Base-by-base conservation (phyloP, 2,113 vertebrate species). In the Vireo altiloquus region DNA sequence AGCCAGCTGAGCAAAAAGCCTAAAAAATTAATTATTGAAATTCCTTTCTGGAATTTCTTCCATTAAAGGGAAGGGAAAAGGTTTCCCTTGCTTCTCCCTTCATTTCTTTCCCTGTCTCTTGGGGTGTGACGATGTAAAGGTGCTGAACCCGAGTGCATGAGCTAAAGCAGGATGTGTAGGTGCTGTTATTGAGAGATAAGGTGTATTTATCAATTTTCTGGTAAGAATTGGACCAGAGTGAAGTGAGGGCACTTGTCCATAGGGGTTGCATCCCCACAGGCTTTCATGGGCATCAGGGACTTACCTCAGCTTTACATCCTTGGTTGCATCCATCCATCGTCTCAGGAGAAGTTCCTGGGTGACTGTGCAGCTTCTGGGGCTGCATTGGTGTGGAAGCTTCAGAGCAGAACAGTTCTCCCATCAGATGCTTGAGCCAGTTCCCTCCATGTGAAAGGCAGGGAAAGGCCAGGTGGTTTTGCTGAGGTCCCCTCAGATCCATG, bases 401-500 rank as follows among this genome's bases (percentile, higher is more conserved):
- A 10, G 30, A 64, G 23, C 5, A 5, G 22, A 39, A 8, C 14
- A 11, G 8, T 56, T 63, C 40, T 87, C 23, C 64, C 0, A 0
- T 39, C 0, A 0, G 35, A 56, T 28, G 13, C 30, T 40, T 0
- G 0, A 44, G 18, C 37, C 14, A 8, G 7, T 87, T 90, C 50
- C 54, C 21, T 70, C 50, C 3, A 0, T 52, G 31, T 47, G 56
- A 71, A 80, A 46, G 54, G 37, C 80, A 57, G 37, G 35, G 60
- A 64, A 78, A 47, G 28, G 23, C 30, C 53, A 24, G 30, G 23
- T 2, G 2, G 35, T 53, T 86, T 78, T 60, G 46, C 70, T 82
- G 56, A 31, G 2, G 1, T 60, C 5, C 4, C 22, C 39, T 74
- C 2, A 6, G 40, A 40, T 46, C 54, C 7, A 0, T 0, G 0